phyloP scores from a whole-genome alignment of 1,140 invertebrate species.

The Sycobia sp. region DNA sequence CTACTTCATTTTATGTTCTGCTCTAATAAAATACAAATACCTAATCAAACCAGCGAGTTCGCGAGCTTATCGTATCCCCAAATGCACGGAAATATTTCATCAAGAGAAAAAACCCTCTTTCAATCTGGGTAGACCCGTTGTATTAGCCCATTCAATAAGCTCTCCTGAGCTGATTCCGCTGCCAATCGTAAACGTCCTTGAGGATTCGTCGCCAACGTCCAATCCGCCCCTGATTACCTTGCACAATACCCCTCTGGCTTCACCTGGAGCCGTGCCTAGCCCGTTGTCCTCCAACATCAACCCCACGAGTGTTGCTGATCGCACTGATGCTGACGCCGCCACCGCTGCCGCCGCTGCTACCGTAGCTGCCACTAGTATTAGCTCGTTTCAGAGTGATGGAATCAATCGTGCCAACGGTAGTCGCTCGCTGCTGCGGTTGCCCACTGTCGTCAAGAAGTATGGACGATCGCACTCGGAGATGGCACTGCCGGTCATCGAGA shows the following conservation, averaged over 20 bases:
- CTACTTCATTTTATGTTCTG: not conserved
- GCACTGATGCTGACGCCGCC: too few species aligned
- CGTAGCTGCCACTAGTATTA: not conserved
- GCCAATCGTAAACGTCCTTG: slow-evolving; percentile 9
- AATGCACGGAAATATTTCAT: slow-evolving; percentile 13
- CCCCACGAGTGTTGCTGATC: too few species aligned
- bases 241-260: slow-evolving; percentile 43
- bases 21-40: not conserved
- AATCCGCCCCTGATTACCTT: slow-evolving; percentile 42
- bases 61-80: too few species aligned
- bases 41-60: slow-evolving; percentile 12
- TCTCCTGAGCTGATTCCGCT: slow-evolving; percentile 52
- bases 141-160: slow-evolving; percentile 53
- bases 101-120: slow-evolving; percentile 16
- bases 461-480: slow-evolving; percentile 53
- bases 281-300: not conserved
- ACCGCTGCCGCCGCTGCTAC: not conserved
- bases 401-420: slow-evolving; percentile 3
- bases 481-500: slow-evolving; percentile 46
- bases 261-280: slow-evolving; percentile 30
- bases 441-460: slow-evolving; percentile 42
- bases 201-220: slow-evolving; percentile 37
- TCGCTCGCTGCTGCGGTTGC: slow-evolving; percentile 5
- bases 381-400: not conserved
- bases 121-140: slow-evolving; percentile 43